Evolutionary conservation across 2,888 invertebrate genomes (phyloP), one percentile per base, ranked within the genome.

Genomic region (Drosophila quinaria): DNA sequence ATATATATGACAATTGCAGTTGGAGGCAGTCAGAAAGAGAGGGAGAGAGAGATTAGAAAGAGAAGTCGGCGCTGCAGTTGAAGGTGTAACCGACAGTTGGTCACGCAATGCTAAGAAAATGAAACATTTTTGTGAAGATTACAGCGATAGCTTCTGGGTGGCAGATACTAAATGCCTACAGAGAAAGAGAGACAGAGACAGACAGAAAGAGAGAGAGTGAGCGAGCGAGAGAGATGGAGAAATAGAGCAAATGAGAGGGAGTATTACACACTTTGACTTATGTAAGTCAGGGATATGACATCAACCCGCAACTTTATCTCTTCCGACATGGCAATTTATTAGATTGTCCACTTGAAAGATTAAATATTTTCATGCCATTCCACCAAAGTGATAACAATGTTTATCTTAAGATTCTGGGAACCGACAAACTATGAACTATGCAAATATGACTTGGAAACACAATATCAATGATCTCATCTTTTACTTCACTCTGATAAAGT

Each of bases 51-150:
- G 11, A 29, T 8, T 8, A 29, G 29, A 8, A 29, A 29, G 3
- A 11, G 33, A n/a, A 6, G 19, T 10, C 29, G n/a, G 10, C 37
- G 56, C 47, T 82, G 88, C 74, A 78, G 70, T 74, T 82, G 70
- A 74, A 83, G 84, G 84, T 88, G 84, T 82, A 71, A 50, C 70
- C 68, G 60, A 19, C 51, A 33, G 67, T 58, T 66, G 56, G 84
- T 81, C 89, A 89, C 87, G 89, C 85, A 81, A 85, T 84, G 72
- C 81, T 60, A 78, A 67, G 83, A 73, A 15, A 46, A 46, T 44
- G 62, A 69, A 60, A 55, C 49, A 55, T 63, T 58, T 63, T 37
- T 66, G 41, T 59, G 29, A 17, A 73, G 76, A 76, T 78, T 65
- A 10, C 39, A 6, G 59, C 65, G 67, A 76, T 67, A 65, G 25